Conservation (phyloP, 2,888 invertebrate species). For the Phorcus lineatus region DNA sequence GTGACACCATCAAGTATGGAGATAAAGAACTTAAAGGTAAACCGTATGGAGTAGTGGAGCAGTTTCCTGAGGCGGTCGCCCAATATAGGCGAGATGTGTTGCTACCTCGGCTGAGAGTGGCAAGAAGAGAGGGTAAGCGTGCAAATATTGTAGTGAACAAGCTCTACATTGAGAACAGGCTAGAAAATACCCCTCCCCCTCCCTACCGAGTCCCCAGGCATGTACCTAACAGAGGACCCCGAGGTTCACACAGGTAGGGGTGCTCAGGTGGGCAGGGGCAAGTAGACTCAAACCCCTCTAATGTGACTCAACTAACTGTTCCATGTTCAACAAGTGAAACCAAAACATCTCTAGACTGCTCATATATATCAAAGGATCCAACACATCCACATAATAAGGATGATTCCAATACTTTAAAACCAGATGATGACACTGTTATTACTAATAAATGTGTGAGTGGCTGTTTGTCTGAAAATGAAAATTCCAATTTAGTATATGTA, state of each 20-base stretch:
- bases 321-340: neutral
- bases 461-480: too few relatives aligned
- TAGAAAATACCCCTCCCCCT: neutral
- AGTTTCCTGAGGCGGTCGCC: too few relatives aligned
- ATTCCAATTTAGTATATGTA: too few relatives aligned
- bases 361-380: too few relatives aligned
- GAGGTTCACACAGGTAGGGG: conserved; percentile 1
- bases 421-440: too few relatives aligned
- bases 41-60: too few relatives aligned
- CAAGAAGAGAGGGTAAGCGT: neutral
- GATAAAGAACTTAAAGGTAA: neutral
- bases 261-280: neutral
- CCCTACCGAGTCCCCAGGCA: neutral
- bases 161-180: neutral
- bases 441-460: too few relatives aligned
- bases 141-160: neutral
- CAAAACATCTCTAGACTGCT: too few relatives aligned
- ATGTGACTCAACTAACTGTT: neutral
- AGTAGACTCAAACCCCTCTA: neutral
- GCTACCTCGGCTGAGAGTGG: too few relatives aligned
- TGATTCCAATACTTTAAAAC: too few relatives aligned
- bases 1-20: neutral
- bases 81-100: too few relatives aligned
- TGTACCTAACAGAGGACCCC: neutral
- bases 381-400: too few relatives aligned